These are phyloP conservation scores for Aviceda subcristata DNA, from an alignment of 2,113 vertebrate genomes.

Conservation along the genomic window DNA sequence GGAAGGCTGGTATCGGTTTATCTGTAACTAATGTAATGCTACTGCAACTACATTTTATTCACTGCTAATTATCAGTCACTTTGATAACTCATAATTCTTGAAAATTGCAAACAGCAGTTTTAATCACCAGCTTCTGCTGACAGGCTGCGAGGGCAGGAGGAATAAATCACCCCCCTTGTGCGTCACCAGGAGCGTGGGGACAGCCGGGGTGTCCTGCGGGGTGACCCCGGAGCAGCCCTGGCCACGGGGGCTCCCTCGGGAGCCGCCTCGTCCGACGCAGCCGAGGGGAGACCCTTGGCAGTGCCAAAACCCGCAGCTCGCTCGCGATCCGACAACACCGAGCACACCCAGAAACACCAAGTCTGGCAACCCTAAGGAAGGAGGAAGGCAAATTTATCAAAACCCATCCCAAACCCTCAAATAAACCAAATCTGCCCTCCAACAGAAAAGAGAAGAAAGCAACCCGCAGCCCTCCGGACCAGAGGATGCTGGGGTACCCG, in stretches of 20 bases:
- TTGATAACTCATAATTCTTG: not conserved
- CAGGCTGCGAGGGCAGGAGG: not conserved
- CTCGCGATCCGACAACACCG: not conserved
- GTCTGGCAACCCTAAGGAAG: not conserved
- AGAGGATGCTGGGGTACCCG: not conserved
- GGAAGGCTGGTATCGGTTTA: constrained; percentile 10
- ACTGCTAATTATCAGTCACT: constrained; percentile 14
- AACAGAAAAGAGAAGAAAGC: not conserved
- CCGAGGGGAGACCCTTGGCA: rapidly evolving
- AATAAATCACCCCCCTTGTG: not conserved
- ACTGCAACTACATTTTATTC: constrained; percentile 20
- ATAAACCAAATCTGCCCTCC: not conserved
- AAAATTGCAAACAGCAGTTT: not conserved
- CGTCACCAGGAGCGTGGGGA: not conserved
- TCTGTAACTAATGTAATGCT: not conserved
- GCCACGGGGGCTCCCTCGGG: rapidly evolving
- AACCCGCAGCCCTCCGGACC: not conserved
- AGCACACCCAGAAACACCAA: not conserved
- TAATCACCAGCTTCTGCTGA: not conserved
- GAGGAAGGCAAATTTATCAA: not conserved
- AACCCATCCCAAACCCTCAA: not conserved
- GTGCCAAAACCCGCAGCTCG: not conserved
- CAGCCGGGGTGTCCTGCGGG: rapidly evolving
- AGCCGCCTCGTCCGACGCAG: not conserved
- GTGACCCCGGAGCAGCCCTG: not conserved